phyloP scores from a whole-genome alignment of 2,888 invertebrate genomes.

The Torymus aiolomorphi region DNA sequence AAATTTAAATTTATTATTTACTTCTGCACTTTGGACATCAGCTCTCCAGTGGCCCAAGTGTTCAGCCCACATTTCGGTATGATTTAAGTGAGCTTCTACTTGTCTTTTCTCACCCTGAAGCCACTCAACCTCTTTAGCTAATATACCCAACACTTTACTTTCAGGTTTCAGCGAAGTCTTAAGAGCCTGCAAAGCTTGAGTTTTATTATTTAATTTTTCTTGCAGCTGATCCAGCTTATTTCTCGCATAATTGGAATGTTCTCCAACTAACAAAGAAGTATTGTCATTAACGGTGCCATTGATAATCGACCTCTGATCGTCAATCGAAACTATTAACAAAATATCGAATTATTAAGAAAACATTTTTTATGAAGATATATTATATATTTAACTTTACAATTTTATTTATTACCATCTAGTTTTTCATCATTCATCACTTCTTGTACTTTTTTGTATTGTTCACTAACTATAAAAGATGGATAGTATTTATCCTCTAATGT shows the following conservation, averaged over 20 bases:
- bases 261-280: constrained; percentile 81
- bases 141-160: constrained; percentile 85
- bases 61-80: constrained; percentile 94
- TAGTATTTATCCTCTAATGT: constrained; percentile 92
- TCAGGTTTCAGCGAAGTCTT: constrained; percentile 89
- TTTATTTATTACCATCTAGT: constrained; percentile 65
- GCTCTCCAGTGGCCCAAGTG: constrained; percentile 93
- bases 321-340: constrained; percentile 64
- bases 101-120: constrained; percentile 87
- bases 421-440: constrained; percentile 82
- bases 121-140: constrained; percentile 90
- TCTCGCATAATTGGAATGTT: constrained; percentile 89
- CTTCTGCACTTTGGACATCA: constrained; percentile 88
- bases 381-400: constrained; percentile 2
- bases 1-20: constrained; percentile 69
- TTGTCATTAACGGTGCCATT: constrained; percentile 69
- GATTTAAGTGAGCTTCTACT: constrained; percentile 88
- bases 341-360: background rate
- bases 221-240: constrained; percentile 89
- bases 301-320: constrained; percentile 66
- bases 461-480: constrained; percentile 90
- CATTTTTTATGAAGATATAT: background rate
- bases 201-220: constrained; percentile 90
- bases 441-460: constrained; percentile 86
- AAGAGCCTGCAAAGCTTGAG: constrained; percentile 87